Conservation (phyloP, 2,113 vertebrate species). For the Onychostoma macrolepis region DNA sequence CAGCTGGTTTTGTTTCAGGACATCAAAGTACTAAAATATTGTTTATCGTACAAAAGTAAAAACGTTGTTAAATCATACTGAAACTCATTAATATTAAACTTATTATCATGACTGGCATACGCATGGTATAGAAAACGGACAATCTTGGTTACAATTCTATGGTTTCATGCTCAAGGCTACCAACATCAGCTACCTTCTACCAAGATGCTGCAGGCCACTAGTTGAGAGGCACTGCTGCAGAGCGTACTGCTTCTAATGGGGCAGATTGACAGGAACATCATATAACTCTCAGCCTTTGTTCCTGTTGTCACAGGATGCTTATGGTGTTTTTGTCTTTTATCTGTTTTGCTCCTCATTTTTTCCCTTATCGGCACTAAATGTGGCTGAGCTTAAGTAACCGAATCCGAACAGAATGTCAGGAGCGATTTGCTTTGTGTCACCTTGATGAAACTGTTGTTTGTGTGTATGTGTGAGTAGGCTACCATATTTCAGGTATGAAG, state of each 20-base stretch:
- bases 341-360: background rate
- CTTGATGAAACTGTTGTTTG: constrained; percentile 19
- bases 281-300: constrained; percentile 2
- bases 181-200: background rate
- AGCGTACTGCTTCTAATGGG: background rate
- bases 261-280: background rate
- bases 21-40: background rate
- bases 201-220: background rate
- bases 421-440: constrained; percentile 19
- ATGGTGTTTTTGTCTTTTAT: background rate
- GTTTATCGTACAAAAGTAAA: background rate
- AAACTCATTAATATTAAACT: no score
- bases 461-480: background rate
- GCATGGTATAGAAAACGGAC: no score
- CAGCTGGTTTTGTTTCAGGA: background rate
- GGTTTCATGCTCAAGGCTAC: background rate
- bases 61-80: no score
- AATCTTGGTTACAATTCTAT: background rate
- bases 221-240: background rate
- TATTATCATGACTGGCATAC: background rate
- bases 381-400: background rate
- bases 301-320: constrained; percentile 9
- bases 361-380: constrained; percentile 14
- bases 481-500: constrained; percentile 23
- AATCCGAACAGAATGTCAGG: constrained; percentile 1